Conservation (phyloP, 2,888 invertebrate species). For the Xanthorhoe spadicearia region DNA sequence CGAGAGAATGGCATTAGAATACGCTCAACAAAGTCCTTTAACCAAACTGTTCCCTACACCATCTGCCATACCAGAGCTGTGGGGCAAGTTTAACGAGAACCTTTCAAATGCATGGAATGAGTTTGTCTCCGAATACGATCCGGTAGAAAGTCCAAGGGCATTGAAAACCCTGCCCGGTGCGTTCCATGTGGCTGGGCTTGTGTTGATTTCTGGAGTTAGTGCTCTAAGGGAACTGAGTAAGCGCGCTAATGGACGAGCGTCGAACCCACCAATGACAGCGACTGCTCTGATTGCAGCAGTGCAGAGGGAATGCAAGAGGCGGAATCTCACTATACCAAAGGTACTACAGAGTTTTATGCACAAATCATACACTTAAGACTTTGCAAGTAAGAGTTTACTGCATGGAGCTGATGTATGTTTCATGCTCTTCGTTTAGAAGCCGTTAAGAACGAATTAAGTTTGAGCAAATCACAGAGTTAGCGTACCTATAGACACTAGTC, state of each 20-base stretch:
- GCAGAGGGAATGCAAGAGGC: slow-evolving; percentile 68
- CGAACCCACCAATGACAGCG: slow-evolving; percentile 74
- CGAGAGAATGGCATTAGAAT: slow-evolving; percentile 64
- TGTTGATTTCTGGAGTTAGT: slow-evolving; percentile 87
- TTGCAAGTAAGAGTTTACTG: not conserved
- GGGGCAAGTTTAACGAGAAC: slow-evolving; percentile 87
- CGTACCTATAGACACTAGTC: too few species aligned
- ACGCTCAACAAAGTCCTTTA: slow-evolving; percentile 73
- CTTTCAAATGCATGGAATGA: slow-evolving; percentile 92
- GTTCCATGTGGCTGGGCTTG: slow-evolving; percentile 86
- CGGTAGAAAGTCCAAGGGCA: slow-evolving; percentile 88
- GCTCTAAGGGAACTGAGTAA: slow-evolving; percentile 86
- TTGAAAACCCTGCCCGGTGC: slow-evolving; percentile 85
- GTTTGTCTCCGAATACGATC: slow-evolving; percentile 91
- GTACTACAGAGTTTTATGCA: slow-evolving; percentile 46
- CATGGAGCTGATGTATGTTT: too few species aligned
- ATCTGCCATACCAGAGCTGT: slow-evolving; percentile 87
- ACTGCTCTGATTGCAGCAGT: slow-evolving; percentile 74
- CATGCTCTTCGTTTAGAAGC: too few species aligned
- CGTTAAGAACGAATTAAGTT: too few species aligned
- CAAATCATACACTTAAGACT: not conserved
- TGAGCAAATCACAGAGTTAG: too few species aligned
- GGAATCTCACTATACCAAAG: slow-evolving; percentile 73
- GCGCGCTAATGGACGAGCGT: slow-evolving; percentile 63
- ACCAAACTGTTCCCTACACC: slow-evolving; percentile 85